Conservation (phyloP, 2,888 invertebrate genomes). For the Rhimphoctona megacephalus region DNA sequence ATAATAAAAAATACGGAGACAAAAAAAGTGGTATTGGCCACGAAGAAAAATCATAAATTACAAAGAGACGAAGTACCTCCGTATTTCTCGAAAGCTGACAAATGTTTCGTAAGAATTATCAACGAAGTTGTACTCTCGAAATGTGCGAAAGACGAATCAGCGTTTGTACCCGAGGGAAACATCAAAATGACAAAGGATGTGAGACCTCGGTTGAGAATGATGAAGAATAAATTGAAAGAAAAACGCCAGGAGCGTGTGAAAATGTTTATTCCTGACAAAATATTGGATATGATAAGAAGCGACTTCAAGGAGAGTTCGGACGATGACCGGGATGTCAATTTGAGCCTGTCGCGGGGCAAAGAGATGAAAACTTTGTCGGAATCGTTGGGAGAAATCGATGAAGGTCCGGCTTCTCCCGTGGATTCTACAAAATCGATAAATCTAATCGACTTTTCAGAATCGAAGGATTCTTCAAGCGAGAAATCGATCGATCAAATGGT, state of each 20-base stretch:
- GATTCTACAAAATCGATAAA: slow-evolving; percentile 14
- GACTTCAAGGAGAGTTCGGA: neutral
- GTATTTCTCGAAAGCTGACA: slow-evolving; percentile 22
- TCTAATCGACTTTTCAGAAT: neutral
- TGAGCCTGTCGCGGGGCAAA: neutral
- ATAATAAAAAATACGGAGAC: neutral
- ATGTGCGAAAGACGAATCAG: neutral
- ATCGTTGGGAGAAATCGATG: slow-evolving; percentile 6
- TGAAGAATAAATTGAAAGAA: slow-evolving; percentile 17
- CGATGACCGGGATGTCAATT: neutral
- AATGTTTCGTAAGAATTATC: slow-evolving; percentile 31
- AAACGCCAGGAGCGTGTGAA: neutral
- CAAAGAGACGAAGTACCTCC: neutral
- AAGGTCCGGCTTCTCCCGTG: neutral
- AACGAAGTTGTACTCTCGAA: slow-evolving; percentile 1
- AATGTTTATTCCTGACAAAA: slow-evolving; percentile 31
- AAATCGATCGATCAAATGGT: neutral
- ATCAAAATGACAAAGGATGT: neutral
- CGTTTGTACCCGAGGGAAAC: slow-evolving; percentile 41
- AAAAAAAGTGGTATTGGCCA: neutral
- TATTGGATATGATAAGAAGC: slow-evolving; percentile 34
- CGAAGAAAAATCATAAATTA: neutral
- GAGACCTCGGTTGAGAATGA: neutral
- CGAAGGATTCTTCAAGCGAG: neutral
- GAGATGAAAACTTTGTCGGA: slow-evolving; percentile 7